phyloP scores from a whole-genome alignment of 2,113 vertebrate genomes.

The Sinocyclocheilus maitianheensis region DNA sequence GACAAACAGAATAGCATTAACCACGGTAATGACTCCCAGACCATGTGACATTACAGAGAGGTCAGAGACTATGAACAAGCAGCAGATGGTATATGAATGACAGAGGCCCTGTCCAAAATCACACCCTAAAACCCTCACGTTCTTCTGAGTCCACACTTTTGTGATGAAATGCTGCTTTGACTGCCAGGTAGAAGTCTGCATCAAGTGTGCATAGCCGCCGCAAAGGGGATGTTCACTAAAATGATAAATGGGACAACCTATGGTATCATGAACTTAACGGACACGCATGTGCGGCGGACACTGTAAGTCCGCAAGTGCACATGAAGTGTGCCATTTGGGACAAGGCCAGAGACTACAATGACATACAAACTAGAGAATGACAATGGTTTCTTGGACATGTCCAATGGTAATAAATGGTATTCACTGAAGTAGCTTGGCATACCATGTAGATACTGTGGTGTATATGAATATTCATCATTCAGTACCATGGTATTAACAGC shows the following conservation, averaged over 20 bases:
- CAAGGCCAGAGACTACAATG: not conserved
- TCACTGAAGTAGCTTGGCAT: not conserved
- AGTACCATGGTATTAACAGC: not conserved
- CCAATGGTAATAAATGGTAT: not conserved
- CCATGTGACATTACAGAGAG: conserved; percentile 6
- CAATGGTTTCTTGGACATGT: not conserved
- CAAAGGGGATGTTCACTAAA: too few relatives aligned
- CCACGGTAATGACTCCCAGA: conserved; percentile 8
- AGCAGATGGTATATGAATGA: conserved; percentile 19
- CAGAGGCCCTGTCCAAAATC: not conserved
- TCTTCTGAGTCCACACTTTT: not conserved
- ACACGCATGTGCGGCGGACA: too few relatives aligned
- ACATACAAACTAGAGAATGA: not conserved
- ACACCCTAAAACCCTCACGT: not conserved
- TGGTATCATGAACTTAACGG: too few relatives aligned
- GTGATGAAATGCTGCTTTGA: too few relatives aligned
- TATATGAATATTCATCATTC: not conserved
- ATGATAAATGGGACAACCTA: too few relatives aligned
- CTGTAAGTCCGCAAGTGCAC: too few relatives aligned
- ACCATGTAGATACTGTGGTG: not conserved
- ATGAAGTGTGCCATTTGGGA: too few relatives aligned
- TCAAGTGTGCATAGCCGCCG: too few relatives aligned
- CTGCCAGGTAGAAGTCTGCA: too few relatives aligned
- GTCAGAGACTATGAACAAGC: conserved; percentile 1
- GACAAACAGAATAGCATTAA: conserved; percentile 6